A percentile compares a stretch with the other conserved stretches of the same genome.
Evolutionary conservation across 2,797 vertebrate genomes (phyloP).

Genomic region (Tapera naevia): DNA sequence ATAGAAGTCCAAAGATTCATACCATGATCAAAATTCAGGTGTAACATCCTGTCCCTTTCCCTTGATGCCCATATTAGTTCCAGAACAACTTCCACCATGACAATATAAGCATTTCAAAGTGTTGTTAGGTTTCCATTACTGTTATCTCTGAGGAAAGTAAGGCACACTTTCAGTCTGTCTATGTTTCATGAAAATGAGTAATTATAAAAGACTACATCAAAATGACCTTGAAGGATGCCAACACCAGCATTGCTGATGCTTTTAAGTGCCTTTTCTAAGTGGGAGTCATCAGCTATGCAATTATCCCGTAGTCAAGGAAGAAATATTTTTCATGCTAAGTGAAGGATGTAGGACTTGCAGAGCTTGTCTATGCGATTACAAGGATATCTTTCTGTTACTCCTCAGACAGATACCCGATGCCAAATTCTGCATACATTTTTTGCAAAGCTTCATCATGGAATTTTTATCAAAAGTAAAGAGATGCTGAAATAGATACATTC

Average conservation of each 20-base stretch:
- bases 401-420: background rate
- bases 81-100: conserved; percentile 17
- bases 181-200: conserved; percentile 31
- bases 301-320: conserved; percentile 7
- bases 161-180: background rate
- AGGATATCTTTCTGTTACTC: background rate
- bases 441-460: background rate
- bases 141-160: conserved; percentile 14
- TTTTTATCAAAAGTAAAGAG: background rate
- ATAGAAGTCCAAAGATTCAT: background rate
- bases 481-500: background rate
- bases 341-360: background rate
- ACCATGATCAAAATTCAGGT: conserved; percentile 47
- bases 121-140: conserved; percentile 40
- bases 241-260: conserved; percentile 16
- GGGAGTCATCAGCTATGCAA: background rate
- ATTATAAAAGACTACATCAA: conserved; percentile 41
- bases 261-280: conserved; percentile 26
- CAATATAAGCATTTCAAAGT: conserved; percentile 29
- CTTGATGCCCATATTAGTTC: conserved; percentile 39
- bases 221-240: conserved; percentile 45
- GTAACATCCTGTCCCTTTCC: conserved; percentile 13
- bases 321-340: background rate
- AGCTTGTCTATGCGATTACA: background rate
- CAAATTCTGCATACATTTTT: background rate